Evolutionary conservation across 2,113 vertebrate species (phyloP).

Genomic region (Pachyramphus minor): DNA sequence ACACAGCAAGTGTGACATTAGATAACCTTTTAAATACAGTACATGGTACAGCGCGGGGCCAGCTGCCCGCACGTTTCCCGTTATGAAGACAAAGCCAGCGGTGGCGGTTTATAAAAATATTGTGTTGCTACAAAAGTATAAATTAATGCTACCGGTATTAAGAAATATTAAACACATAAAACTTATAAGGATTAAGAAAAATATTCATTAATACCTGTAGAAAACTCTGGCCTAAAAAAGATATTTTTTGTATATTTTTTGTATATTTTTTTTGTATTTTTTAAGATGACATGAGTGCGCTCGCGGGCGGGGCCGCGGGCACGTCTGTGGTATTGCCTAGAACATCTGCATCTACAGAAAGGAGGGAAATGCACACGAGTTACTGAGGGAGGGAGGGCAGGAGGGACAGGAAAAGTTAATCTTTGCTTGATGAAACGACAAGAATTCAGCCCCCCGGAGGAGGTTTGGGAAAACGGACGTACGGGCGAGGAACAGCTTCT

Average conservation of each 20-base stretch:
- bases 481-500: constrained; percentile 15
- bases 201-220: constrained; percentile 88
- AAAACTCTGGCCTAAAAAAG: constrained; percentile 86
- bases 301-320: constrained; percentile 22
- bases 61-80: constrained; percentile 78
- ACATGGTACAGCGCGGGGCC: constrained; percentile 83
- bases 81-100: constrained; percentile 85
- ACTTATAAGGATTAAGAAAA: constrained; percentile 87
- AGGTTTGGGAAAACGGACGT: background rate
- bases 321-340: constrained; percentile 79
- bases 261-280: constrained; percentile 76
- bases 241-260: constrained; percentile 80
- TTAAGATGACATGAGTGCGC: constrained; percentile 77
- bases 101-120: constrained; percentile 98
- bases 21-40: constrained; percentile 89
- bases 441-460: constrained; percentile 1
- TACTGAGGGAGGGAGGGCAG: constrained; percentile 16
- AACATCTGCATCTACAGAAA: constrained; percentile 76
- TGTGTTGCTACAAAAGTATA: constrained; percentile 99
- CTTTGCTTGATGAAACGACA: constrained; percentile 47
- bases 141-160: constrained; percentile 99
- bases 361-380: constrained; percentile 67
- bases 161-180: constrained; percentile 88
- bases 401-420: constrained; percentile 42
- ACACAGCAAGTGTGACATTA: constrained; percentile 95